Evolutionary conservation across 2,113 vertebrate genomes (phyloP).

Genomic region (Rhinolophus sinicus): DNA sequence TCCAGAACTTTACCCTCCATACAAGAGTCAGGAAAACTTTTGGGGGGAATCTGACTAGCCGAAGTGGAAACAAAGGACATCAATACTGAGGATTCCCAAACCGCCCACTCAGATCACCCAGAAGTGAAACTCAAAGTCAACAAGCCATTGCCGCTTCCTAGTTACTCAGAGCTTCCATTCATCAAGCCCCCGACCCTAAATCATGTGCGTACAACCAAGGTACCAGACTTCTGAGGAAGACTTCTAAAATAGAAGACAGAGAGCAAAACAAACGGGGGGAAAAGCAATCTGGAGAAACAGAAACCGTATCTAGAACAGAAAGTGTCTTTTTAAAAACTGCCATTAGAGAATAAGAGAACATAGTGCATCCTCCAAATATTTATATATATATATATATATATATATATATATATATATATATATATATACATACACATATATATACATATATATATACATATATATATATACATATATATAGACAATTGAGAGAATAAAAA

Average conservation of each 20-base stretch:
- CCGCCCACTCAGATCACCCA: background rate
- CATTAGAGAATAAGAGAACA: background rate
- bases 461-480: no score
- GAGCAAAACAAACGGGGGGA: background rate
- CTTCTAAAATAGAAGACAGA: background rate
- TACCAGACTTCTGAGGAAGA: background rate
- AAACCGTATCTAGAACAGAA: background rate
- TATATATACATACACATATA: no score
- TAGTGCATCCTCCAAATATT: background rate
- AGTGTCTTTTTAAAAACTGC: background rate
- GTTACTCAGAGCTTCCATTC: background rate
- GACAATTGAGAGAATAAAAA: background rate
- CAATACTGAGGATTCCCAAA: background rate
- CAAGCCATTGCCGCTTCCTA: background rate
- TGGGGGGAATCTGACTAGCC: background rate
- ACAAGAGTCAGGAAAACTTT: background rate
- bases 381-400: no score
- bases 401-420: no score
- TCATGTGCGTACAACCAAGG: background rate
- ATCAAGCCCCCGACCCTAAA: background rate
- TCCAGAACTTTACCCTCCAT: background rate
- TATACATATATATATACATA: no score
- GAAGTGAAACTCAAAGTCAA: background rate
- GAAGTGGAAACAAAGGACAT: background rate
- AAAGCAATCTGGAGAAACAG: background rate